Evolutionary conservation across 2,113 vertebrate species (phyloP).

Genomic region (Phycodurus eques): DNA sequence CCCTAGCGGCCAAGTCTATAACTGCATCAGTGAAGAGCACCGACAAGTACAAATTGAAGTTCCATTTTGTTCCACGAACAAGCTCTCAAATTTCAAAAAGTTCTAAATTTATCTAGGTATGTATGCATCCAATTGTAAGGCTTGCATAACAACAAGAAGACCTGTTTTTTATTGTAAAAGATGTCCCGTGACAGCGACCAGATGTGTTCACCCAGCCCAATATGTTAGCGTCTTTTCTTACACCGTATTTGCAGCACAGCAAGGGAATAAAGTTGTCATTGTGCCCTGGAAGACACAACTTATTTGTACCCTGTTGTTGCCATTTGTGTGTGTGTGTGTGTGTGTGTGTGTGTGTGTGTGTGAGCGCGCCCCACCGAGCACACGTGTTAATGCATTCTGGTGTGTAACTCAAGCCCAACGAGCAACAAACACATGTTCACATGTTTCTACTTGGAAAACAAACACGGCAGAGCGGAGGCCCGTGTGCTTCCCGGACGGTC

Average conservation of each 20-base stretch:
- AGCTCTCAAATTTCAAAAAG: too few relatives aligned
- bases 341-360: constrained; percentile 14
- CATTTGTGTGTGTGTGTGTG: constrained; percentile 14
- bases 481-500: constrained; percentile 50
- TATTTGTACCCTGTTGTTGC: neutral
- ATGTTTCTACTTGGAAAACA: constrained; percentile 67
- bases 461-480: constrained; percentile 46
- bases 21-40: neutral
- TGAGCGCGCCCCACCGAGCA: constrained; percentile 23
- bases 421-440: constrained; percentile 67
- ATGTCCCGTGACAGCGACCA: constrained; percentile 44
- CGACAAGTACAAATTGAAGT: neutral
- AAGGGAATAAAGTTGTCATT: constrained; percentile 15
- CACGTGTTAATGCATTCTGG: constrained; percentile 55
- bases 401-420: constrained; percentile 60
- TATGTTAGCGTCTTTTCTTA: constrained; percentile 10
- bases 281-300: neutral
- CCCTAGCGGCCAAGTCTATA: constrained; percentile 27
- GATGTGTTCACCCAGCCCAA: constrained; percentile 47
- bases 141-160: neutral
- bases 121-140: too few relatives aligned
- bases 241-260: neutral
- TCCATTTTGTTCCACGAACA: neutral
- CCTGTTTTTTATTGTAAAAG: neutral
- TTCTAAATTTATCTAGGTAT: too few relatives aligned